Evolutionary conservation across 2,113 vertebrate species (phyloP).

Genomic region (Pipa parva): DNA sequence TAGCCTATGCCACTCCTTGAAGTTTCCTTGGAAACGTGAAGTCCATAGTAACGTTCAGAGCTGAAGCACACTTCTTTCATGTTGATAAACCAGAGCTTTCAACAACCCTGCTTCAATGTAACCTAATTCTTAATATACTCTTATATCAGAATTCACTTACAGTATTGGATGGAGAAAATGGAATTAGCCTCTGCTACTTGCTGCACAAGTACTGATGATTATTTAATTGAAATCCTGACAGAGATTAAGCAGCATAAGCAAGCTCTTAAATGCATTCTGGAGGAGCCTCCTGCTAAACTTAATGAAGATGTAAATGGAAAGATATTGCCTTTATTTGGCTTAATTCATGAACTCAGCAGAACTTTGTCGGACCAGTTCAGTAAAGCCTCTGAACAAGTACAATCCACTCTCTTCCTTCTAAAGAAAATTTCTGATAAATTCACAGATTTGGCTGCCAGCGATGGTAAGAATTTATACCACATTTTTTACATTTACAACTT

Average conservation of each 20-base stretch:
- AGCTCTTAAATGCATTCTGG: slow-evolving; percentile 35
- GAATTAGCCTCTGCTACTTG: slow-evolving; percentile 45
- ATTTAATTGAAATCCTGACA: slow-evolving; percentile 50
- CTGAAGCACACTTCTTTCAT: background rate
- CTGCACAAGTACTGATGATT: slow-evolving; percentile 31
- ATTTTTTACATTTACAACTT: too few relatives aligned
- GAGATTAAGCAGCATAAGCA: slow-evolving; percentile 54
- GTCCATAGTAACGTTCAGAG: slow-evolving; percentile 12
- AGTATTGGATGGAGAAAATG: slow-evolving; percentile 40
- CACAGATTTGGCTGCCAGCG: slow-evolving; percentile 40
- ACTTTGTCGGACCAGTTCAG: slow-evolving; percentile 52
- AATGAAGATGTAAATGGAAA: slow-evolving; percentile 28
- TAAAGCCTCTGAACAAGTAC: slow-evolving; percentile 42
- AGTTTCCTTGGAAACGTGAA: slow-evolving; percentile 20
- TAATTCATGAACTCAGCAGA: slow-evolving; percentile 49
- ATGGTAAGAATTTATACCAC: slow-evolving; percentile 60
- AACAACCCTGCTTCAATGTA: background rate
- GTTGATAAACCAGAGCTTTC: background rate
- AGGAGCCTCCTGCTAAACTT: slow-evolving; percentile 35
- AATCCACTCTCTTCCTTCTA: slow-evolving; percentile 48
- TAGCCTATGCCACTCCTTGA: slow-evolving; percentile 11
- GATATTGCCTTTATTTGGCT: slow-evolving; percentile 42
- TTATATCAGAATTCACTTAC: background rate
- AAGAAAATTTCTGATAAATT: slow-evolving; percentile 45
- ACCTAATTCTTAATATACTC: background rate